Conservation (phyloP, 2,797 vertebrate species). For the Salarias fasciatus region DNA sequence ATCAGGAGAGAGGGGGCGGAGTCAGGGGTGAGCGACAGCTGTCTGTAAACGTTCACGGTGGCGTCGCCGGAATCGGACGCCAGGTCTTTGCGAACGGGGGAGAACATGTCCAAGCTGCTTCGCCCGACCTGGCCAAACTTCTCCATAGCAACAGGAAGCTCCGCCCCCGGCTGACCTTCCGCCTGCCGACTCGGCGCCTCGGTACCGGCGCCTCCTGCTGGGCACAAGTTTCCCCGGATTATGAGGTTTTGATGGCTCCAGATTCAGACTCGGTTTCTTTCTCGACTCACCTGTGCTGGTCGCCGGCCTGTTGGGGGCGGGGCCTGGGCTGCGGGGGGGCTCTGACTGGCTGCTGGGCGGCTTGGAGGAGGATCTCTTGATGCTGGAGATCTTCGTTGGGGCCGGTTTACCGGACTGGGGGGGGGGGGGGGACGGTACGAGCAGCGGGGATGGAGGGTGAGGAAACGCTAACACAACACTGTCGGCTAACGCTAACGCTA, state of each 20-base stretch:
- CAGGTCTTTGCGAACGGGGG: slow-evolving; percentile 84
- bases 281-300: slow-evolving; percentile 48
- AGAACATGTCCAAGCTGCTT: slow-evolving; percentile 95
- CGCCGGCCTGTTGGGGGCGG: slow-evolving; percentile 45
- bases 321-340: slow-evolving; percentile 23
- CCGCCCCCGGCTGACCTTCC: slow-evolving; percentile 82
- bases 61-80: too few species aligned
- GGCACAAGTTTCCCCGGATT: too few species aligned
- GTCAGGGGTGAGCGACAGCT: too few species aligned
- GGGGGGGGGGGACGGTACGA: neutral
- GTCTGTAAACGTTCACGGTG: too few species aligned
- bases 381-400: slow-evolving; percentile 66
- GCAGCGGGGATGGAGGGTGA: too few species aligned
- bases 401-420: slow-evolving; percentile 76
- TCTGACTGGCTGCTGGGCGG: slow-evolving; percentile 60
- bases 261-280: too few species aligned
- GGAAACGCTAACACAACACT: too few species aligned
- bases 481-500: too few species aligned
- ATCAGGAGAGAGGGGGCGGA: too few species aligned
- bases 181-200: slow-evolving; percentile 83
- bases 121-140: slow-evolving; percentile 81
- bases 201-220: slow-evolving; percentile 56
- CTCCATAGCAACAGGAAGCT: slow-evolving; percentile 62
- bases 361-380: slow-evolving; percentile 74
- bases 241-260: too few species aligned